Base-by-base conservation (phyloP, 2,888 invertebrate species). In the Prenolepis imparis region DNA sequence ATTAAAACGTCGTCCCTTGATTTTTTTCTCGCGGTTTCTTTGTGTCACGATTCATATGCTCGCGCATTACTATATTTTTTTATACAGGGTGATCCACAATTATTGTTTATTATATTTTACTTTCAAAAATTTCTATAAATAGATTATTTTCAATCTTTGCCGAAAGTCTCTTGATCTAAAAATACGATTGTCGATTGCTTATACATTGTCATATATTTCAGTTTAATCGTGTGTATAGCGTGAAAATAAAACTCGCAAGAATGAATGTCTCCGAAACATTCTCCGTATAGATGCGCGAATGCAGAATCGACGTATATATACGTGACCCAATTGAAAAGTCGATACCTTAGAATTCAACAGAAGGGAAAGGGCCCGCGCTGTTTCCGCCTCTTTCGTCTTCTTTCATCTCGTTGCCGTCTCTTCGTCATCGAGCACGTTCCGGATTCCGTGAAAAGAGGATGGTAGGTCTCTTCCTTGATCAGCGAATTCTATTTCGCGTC, bases 291-390 rank as follows among this genome's bases (percentile, higher is more conserved):
- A 9, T 21, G 36, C 61, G 32, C 48, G 52, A 55, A 57, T 82
- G 52, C 32, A 70, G 32, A 77, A 59, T 55, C 48, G 28, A 48
- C 59, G 63, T 82, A 66, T 82, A 66, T 82, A 66, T 73, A 83
- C 86, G 88, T 86, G 89, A 90, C 86, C 89, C 88, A 88, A 90
- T 90, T 87, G 88, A 86, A 90, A 90, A 90, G 80, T 90, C 90
- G 85, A 88, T 87, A 89, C 85, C 86, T 84, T 73, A 84, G 86
- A 90, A 88, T 85, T 86, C 83, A 84, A 39, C 28, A 24, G 81
- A 52, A 57, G 75, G 48, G 44, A 82, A 77, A 57, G 73, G 64
- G 52, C 57, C 44, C 59, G 28, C 24, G 52, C 52, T 57, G 73
- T 70, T 63, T 59, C 66, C 83, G 52, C 64, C 59, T 81, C 66